Evolutionary conservation across 2,888 invertebrate species (phyloP), one percentile per base, ranked within the genome.

Genomic region (Drosophila helvetica): DNA sequence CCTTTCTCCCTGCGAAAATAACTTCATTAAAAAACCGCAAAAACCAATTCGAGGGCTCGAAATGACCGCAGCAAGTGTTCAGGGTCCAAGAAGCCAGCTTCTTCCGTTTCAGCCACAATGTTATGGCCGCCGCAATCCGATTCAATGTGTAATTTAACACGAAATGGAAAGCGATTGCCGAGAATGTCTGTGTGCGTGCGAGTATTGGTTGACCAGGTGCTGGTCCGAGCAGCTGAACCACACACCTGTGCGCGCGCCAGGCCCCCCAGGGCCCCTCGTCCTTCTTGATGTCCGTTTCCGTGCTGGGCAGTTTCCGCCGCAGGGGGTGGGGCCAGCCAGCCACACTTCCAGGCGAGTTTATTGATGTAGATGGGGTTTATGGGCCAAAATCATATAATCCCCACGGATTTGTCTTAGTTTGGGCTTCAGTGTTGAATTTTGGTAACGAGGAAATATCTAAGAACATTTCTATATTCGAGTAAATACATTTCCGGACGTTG

Each of bases 1-100:
- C 27, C 18, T 19, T 38, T 47, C 10, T 22, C 55, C 46, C 58
- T 75, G 81, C 68, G 69, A 73, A 86, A 86, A 88, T 85, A 86
- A 88, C 86, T 86, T 88, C 89, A 86, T 86, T 88, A 86, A 86
- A 86, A 88, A 86, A 86, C 86, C 86, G 89, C 89, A 86, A 80
- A 86, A 86, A 88, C 86, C 89, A 80, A 88, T 86, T 71, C 75
- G 89, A 81, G 64, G 74, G 53, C 53, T 30, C 45, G 63, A 18
- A 58, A 54, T 53, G 64, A 72, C 70, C 70, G 45, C 70, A 70
- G 63, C 55, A 65, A 65, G 50, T 65, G 65, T 47, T 72, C 15
- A 46, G 55, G 12, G 52, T 46, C 42, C 50, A 33, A 33, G 30
- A 64, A 45, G 50, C 53, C 38, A 10, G 57, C 45, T 43, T 33